Conservation (phyloP, 2,888 invertebrate genomes). For the Stenoptilia bipunctidactyla region DNA sequence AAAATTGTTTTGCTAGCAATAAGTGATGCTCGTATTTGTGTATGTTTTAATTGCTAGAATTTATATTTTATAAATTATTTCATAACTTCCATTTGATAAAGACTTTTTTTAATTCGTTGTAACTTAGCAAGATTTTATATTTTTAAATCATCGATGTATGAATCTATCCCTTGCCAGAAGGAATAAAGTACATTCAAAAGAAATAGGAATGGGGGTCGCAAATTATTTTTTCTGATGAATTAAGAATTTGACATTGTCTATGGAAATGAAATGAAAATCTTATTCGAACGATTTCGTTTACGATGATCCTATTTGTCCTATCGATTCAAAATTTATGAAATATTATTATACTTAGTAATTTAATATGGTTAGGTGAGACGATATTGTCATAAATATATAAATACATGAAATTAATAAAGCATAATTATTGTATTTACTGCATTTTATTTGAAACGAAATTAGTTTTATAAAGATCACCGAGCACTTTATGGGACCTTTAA, state of each 20-base stretch:
- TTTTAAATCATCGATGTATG: constrained; percentile 3
- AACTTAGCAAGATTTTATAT: constrained; percentile 1
- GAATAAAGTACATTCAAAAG: constrained; percentile 16
- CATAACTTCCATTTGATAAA: not conserved
- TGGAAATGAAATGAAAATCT: constrained; percentile 38
- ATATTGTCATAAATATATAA: constrained; percentile 74
- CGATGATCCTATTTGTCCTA: constrained; percentile 49
- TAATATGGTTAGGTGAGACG: constrained; percentile 72
- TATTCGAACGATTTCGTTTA: constrained; percentile 60
- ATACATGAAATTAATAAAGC: constrained; percentile 74
- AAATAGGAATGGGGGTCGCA: not conserved
- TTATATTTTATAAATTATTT: not conserved
- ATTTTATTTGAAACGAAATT: constrained; percentile 38
- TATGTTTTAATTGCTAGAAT: not conserved
- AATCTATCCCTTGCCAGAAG: constrained; percentile 53
- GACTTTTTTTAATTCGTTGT: not conserved
- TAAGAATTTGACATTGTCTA: constrained; percentile 34
- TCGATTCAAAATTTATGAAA: constrained; percentile 69
- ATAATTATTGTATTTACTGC: constrained; percentile 66
- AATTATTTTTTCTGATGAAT: not conserved
- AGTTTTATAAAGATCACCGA: not conserved
- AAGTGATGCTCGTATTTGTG: constrained; percentile 18
- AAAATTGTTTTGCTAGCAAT: constrained; percentile 42
- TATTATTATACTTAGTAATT: constrained; percentile 69
- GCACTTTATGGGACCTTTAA: no score